A percentile compares a stretch with the other conserved stretches of the same genome.
These are phyloP conservation scores for Drosophila murphyi DNA, from an alignment of 1,140 invertebrate species.

Conservation along the genomic window DNA sequence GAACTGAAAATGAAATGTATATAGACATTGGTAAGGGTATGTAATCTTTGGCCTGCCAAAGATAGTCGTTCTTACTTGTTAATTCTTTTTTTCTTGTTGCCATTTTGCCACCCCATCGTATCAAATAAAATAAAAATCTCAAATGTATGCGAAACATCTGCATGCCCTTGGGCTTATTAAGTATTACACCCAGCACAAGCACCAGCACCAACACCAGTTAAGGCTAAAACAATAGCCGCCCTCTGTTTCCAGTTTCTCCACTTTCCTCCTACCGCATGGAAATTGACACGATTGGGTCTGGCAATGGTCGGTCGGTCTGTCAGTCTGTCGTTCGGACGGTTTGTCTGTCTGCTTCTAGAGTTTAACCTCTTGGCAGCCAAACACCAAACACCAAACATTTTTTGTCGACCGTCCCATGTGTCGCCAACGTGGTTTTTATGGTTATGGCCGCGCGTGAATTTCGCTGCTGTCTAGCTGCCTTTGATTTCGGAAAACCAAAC, in stretches of 20 bases:
- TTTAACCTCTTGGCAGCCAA: slow-evolving; percentile 73
- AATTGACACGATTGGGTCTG: slow-evolving; percentile 59
- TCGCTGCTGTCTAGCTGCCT: slow-evolving; percentile 55
- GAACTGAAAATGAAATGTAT: too few relatives aligned
- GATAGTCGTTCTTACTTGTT: neutral
- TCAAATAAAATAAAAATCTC: slow-evolving; percentile 67
- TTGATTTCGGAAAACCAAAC: slow-evolving; percentile 61
- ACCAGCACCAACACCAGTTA: slow-evolving; percentile 27
- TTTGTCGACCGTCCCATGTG: slow-evolving; percentile 66
- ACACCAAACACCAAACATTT: slow-evolving; percentile 30
- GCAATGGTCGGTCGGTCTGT: slow-evolving; percentile 16
- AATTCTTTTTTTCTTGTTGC: neutral
- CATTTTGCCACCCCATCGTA: slow-evolving; percentile 43
- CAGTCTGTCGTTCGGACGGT: slow-evolving; percentile 45
- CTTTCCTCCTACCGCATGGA: slow-evolving; percentile 39
- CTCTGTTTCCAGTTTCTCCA: neutral
- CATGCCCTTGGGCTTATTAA: slow-evolving; percentile 80
- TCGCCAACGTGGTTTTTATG: slow-evolving; percentile 80
- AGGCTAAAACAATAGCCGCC: slow-evolving; percentile 39
- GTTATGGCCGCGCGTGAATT: slow-evolving; percentile 70
- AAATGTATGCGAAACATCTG: slow-evolving; percentile 65
- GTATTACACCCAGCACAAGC: slow-evolving; percentile 42
- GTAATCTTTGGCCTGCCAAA: neutral
- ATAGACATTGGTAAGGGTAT: neutral
- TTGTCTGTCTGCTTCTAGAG: slow-evolving; percentile 59